Evolutionary conservation across 2,888 invertebrate species (phyloP).

Genomic region (Sarcophaga subvicina): DNA sequence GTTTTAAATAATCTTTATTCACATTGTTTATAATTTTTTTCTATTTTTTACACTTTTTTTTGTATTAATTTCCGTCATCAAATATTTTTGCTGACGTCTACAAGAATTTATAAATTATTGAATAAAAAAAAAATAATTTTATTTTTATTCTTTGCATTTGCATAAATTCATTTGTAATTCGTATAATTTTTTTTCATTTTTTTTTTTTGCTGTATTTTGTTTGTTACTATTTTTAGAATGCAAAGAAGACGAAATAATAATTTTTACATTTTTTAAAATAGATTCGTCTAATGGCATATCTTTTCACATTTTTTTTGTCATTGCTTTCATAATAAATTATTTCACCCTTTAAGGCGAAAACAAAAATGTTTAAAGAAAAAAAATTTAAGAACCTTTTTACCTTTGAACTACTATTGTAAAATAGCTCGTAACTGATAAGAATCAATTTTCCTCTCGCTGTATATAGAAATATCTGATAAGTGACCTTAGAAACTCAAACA

Average conservation of each 20-base stretch:
- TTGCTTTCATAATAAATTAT: background rate
- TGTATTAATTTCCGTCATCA: slow-evolving; percentile 47
- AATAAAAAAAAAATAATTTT: background rate
- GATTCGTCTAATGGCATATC: background rate
- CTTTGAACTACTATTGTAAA: too few relatives aligned
- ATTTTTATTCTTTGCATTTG: slow-evolving; percentile 18
- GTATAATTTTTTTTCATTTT: too few relatives aligned
- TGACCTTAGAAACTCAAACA: too few relatives aligned
- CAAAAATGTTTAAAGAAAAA: background rate
- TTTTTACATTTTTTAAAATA: background rate
- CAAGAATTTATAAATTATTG: slow-evolving; percentile 28
- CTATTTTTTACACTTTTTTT: background rate
- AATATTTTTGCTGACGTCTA: slow-evolving; percentile 49
- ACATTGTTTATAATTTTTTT: background rate
- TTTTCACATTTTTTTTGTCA: too few relatives aligned
- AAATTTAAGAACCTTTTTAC: too few relatives aligned
- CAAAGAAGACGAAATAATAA: background rate
- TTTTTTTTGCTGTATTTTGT: background rate
- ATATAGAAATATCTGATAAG: too few relatives aligned
- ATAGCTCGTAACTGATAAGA: too few relatives aligned
- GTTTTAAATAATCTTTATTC: too few relatives aligned
- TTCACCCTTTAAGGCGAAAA: background rate
- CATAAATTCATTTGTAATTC: background rate
- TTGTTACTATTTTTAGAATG: background rate
- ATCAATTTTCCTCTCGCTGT: too few relatives aligned